Conservation (phyloP, 2,888 invertebrate species). For the Neria commutata region DNA sequence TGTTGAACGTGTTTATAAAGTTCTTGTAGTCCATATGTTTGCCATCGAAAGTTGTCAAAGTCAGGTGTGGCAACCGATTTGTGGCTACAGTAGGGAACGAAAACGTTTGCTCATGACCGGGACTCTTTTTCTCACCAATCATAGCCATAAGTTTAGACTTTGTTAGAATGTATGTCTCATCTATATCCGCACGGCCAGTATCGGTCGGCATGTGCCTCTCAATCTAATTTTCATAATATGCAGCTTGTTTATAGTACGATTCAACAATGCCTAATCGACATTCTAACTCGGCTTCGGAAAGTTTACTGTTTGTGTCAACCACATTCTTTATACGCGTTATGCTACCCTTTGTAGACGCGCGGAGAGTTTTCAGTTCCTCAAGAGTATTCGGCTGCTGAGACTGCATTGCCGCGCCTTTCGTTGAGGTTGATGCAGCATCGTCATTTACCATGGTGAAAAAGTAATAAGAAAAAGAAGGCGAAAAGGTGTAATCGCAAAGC, state of each 20-base stretch:
- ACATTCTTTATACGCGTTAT: background rate
- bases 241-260: slow-evolving; percentile 17
- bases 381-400: background rate
- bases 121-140: background rate
- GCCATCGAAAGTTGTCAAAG: slow-evolving; percentile 19
- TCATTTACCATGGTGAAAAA: too few relatives aligned
- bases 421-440: too few relatives aligned
- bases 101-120: background rate
- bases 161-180: slow-evolving; percentile 13
- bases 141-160: slow-evolving; percentile 9
- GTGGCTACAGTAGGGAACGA: background rate
- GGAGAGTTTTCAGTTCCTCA: background rate
- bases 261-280: slow-evolving; percentile 19
- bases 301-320: background rate
- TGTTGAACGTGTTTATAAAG: slow-evolving; percentile 11
- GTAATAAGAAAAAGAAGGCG: too few relatives aligned
- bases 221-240: slow-evolving; percentile 8
- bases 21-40: slow-evolving; percentile 21
- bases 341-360: background rate
- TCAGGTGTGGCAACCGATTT: slow-evolving; percentile 7
- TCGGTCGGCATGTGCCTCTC: slow-evolving; percentile 5
- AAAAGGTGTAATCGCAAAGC: too few relatives aligned
- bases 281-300: slow-evolving; percentile 12
- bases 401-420: too few relatives aligned
- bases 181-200: slow-evolving; percentile 9